Evolutionary conservation across 92 coral and sea anemone species (phyloP).

Genomic region (Virgularia gustaviana): DNA sequence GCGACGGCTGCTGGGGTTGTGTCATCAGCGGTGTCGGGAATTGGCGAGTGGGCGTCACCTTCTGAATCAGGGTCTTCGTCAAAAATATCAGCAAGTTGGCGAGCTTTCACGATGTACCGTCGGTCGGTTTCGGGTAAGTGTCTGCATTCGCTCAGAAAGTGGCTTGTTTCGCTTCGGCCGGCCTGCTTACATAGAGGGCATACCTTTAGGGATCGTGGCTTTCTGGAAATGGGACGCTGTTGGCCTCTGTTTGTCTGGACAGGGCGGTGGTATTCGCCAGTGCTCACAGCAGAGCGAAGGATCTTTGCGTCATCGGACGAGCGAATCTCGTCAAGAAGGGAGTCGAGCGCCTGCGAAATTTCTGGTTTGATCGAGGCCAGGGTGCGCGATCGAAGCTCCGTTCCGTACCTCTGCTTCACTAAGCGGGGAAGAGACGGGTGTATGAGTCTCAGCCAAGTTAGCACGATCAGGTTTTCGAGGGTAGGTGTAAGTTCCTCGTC

Average conservation of each 20-base stretch:
- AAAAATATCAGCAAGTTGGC: conserved; percentile 43
- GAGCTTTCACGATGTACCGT: conserved; percentile 40
- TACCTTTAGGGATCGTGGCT: not conserved
- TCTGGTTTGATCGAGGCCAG: conserved; percentile 47
- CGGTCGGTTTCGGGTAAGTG: conserved; percentile 35
- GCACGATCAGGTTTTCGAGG: conserved; percentile 54
- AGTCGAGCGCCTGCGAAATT: conserved; percentile 45
- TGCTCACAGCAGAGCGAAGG: conserved; percentile 37
- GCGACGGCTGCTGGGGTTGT: not conserved
- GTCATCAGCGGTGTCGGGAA: not conserved
- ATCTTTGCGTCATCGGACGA: conserved; percentile 44
- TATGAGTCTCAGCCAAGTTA: conserved; percentile 47
- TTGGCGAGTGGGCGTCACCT: not conserved
- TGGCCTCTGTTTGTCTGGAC: not conserved
- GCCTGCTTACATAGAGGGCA: conserved; percentile 47
- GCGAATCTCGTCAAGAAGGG: conserved; percentile 42
- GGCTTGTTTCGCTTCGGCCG: conserved; percentile 21
- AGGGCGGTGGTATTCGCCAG: not conserved
- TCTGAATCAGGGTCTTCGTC: conserved; percentile 12
- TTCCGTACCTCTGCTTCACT: conserved; percentile 50
- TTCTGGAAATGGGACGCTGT: not conserved
- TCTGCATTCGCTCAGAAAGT: conserved; percentile 29
- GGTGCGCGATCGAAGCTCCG: conserved; percentile 50
- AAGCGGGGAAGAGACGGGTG: conserved; percentile 47
- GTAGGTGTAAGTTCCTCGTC: conserved; percentile 66